Evolutionary conservation across 2,113 vertebrate species (phyloP).

Genomic region (Rhynchopsitta pachyrhyncha): DNA sequence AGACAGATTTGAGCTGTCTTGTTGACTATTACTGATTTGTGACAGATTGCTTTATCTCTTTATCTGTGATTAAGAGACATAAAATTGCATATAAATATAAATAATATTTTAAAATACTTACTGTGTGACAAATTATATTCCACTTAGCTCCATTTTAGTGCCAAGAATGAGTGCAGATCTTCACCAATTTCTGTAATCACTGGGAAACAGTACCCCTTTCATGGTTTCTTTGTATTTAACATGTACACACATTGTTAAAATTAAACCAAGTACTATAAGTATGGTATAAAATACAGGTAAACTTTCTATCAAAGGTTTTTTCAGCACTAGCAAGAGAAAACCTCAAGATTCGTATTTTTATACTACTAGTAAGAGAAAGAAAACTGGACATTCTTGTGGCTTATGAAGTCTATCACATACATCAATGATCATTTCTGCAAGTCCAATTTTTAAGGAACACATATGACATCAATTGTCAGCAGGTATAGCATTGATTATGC

Average conservation of each 20-base stretch:
- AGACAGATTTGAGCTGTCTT: not conserved
- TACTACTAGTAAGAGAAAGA: not conserved
- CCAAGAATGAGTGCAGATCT: not conserved
- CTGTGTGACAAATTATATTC: not conserved
- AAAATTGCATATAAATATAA: not conserved
- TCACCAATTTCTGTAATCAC: not conserved
- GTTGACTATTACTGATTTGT: not conserved
- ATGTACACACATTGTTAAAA: not conserved
- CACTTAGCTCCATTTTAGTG: not conserved
- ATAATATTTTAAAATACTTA: not conserved
- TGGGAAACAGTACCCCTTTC: not conserved
- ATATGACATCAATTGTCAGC: not conserved
- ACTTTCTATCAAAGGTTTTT: constrained; percentile 17
- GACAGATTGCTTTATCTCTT: not conserved
- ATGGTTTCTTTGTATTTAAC: not conserved
- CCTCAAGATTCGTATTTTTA: not conserved
- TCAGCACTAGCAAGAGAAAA: not conserved
- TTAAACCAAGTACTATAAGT: not conserved
- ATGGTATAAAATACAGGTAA: not conserved
- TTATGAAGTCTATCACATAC: not conserved
- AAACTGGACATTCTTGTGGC: not conserved
- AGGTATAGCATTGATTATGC: not conserved
- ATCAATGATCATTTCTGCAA: constrained; percentile 25
- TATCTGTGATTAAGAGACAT: not conserved
- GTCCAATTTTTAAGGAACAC: not conserved